Base-by-base conservation (phyloP, 2,888 invertebrate species). In the Zaprionus bogoriensis region DNA sequence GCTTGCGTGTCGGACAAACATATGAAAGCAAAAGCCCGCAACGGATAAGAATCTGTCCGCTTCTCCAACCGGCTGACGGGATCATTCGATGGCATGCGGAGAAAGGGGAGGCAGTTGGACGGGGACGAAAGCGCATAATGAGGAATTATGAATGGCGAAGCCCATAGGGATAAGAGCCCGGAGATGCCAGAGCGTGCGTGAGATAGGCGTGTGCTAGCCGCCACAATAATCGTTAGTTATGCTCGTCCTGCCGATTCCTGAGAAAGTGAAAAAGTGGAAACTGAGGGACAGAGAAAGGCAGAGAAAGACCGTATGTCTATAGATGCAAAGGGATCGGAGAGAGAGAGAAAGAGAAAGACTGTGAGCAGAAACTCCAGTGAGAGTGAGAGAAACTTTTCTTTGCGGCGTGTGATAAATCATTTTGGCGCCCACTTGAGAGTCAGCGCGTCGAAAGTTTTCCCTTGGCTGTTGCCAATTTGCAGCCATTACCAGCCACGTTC, bases 161-260 rank as follows among this genome's bases (percentile, higher is more conserved):
- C 45, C 36, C 46, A 63, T 50, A 52, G 58, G 57, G 66, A 59
- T 63, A 61, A 55, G 51, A 47, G 38, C 19, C 28, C 4, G 36
- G 27, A 22, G 58, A 45, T 50, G 46, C 5, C 20, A 39, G 20
- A 38, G 17, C 1, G 23, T 27, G 14, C 42, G 32, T 14, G 22
- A 46, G 39, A 61, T 41, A 41, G 46, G n/a, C 39, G 22, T 44
- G 27, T 45, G 28, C 14, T 48, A 17, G 12, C n/a, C 12, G 12
- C n/a, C 12, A 32, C 47, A 67, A 73, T 84, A 85, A 80, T 82
- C 82, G 67, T 79, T 73, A 73, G 64, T 78, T 82, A 80, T 76
- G 55, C 23, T 20, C 19, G 6, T 38, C 32, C 27, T 39, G 45
- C 17, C 44, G 19, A 17, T 41, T 27, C 14, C 10, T 38, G 50